Evolutionary conservation across 2,113 vertebrate species (phyloP), one percentile per base, ranked within the genome.

Genomic region (Atractosteus spatula): DNA sequence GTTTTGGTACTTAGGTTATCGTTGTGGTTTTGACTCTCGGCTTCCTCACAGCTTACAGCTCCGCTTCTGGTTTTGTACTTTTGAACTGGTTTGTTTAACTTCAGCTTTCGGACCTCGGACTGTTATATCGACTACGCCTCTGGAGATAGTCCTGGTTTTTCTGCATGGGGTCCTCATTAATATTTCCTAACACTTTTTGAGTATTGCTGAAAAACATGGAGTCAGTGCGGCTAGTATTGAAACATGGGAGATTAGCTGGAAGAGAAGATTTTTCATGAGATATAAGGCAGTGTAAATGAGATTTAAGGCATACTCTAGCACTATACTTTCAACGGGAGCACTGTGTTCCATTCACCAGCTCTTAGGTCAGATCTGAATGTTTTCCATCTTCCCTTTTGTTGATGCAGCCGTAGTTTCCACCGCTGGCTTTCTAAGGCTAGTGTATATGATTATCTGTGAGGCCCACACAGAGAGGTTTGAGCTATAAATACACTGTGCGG

Each of bases 371-470:
- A 66, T 10, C n/a, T 14, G 54, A 8, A n/a, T 62, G 56, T 17
- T 12, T 56, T 4, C 42, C 64, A 13, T 42, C 62, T 63, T 17
- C 64, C 13, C 7, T 66, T 42, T 1, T 44, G 8, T 12, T 44
- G 41, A 66, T 42, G 3, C 3, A 44, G 64, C 2, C n/a, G 41
- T 17, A 3, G 47, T 16, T 55, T 47, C n/a, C 17, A 41, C 56
- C 17, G 3, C 1, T 11, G 57, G 57, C 10, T 13, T 42, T 29
- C 66, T 70, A 68, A 78, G 68, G 69, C 75, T 70, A 81, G 62
- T 67, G 55, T 69, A 64, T 41, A 61, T 55, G 74, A 72, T 71
- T 68, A 51, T 66, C 63, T 72, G 41, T 72, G 57, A 74, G 67
- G 59, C 70, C 68, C 56, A 54, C 68, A 16, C 55, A 5, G 62